Evolutionary conservation across 2,888 invertebrate genomes (phyloP), one percentile per base, ranked within the genome.

Genomic region (Eupeodes latifasciatus): DNA sequence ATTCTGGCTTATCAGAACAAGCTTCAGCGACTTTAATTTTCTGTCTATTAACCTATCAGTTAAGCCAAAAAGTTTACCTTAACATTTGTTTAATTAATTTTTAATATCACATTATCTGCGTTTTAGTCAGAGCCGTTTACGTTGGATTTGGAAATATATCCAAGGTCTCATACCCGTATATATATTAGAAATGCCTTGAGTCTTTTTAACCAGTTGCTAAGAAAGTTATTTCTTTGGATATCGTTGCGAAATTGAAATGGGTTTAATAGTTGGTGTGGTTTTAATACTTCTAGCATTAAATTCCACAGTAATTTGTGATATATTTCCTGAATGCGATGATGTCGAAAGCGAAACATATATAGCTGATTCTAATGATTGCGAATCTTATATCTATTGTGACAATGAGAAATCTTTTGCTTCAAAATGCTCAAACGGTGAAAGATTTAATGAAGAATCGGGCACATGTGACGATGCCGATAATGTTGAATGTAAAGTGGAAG

Each of bases 351-450:
- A 91, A 4, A 90, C 55, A 1, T 91, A 90, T 16, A 81, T 91
- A 6, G 64, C 89, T 0, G 91, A 91, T 55, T 89, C 90, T 1
- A 91, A 91, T 4, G 90, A 90, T 7, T 93, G 93, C 89, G 90
- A 91, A 14, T 90, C 89, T 64, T 92, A 89, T 53, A 91, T 93
- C 9, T 90, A 91, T 64, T 93, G 93, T 75, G 89, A 92, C 83
- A 91, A 91, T 0, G 90, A 91, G 0, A 90, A 92, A 2, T 92
- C 92, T 0, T 62, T 84, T 4, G 90, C 91, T 64, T 92, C 91
- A 2, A 90, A 91, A 2, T 93, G 93, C 74, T 91, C 91, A 12
- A 91, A 89, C 0, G 91, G 90, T 4, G 88, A 91, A 71, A 92
- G 91, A 85, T 93, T 92, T 57, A 91, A 93, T 83, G 47, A 81